These are phyloP conservation scores for Oxyruncus cristatus DNA, from an alignment of 2,113 vertebrate species.

Conservation along the genomic window DNA sequence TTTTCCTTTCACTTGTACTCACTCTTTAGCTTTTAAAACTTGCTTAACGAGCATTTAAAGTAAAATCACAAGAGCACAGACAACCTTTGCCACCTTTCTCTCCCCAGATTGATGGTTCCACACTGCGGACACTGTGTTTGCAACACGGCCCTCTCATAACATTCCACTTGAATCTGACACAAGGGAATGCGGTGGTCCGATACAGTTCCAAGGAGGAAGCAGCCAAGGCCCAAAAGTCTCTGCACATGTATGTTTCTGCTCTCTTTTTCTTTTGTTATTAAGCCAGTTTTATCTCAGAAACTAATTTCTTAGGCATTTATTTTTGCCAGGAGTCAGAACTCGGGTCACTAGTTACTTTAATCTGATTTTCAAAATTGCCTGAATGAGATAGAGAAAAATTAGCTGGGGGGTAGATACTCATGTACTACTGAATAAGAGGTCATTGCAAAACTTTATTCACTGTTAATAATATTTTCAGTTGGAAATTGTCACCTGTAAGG, in stretches of 20 bases:
- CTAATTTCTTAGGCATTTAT: neutral
- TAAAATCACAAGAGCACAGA: neutral
- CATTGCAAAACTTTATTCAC: neutral
- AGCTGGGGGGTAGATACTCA: neutral
- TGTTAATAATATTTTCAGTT: neutral
- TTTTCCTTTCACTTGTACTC: neutral
- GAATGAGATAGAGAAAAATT: neutral
- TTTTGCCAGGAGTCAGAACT: neutral
- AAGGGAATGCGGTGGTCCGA: constrained; percentile 97
- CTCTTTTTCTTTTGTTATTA: neutral
- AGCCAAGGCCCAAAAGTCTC: constrained; percentile 97
- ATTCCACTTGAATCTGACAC: constrained; percentile 99
- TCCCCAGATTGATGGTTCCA: constrained; percentile 95
- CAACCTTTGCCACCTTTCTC: neutral
- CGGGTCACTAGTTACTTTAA: neutral
- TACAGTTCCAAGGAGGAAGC: constrained; percentile 99
- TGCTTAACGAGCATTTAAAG: neutral
- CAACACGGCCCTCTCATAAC: constrained; percentile 97
- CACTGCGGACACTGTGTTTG: constrained; percentile 95
- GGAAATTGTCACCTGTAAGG: neutral
- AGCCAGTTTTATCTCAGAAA: neutral
- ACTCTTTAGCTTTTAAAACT: neutral
- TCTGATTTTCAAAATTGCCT: neutral
- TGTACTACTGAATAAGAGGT: neutral
- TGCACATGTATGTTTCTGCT: constrained; percentile 88